phyloP scores from a whole-genome alignment of 2,888 invertebrate species.

The Choristoneura rosaceana region DNA sequence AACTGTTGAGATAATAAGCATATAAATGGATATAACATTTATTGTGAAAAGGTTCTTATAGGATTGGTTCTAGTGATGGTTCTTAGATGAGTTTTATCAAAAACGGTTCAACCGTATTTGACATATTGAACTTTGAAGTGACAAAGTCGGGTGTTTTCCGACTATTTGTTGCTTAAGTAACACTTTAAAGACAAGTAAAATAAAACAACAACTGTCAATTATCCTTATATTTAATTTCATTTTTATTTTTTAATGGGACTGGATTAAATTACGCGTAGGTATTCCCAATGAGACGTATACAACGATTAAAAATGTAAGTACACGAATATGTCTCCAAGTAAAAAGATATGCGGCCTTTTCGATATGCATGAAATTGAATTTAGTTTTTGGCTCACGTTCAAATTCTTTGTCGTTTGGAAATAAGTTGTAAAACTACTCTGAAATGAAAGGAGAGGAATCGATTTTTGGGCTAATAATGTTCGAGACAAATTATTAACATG shows the following conservation, averaged over 20 bases:
- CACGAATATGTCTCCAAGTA: slow-evolving; percentile 43
- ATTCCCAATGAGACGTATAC: slow-evolving; percentile 50
- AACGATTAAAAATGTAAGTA: slow-evolving; percentile 38
- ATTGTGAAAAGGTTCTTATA: too few relatives aligned
- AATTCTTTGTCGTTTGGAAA: slow-evolving; percentile 14
- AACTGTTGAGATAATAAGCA: background rate
- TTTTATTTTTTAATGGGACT: slow-evolving; percentile 45
- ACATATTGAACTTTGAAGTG: too few relatives aligned
- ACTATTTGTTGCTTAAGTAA: too few relatives aligned
- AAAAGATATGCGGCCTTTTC: slow-evolving; percentile 58
- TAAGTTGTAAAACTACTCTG: background rate
- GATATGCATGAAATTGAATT: slow-evolving; percentile 57
- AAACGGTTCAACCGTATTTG: too few relatives aligned
- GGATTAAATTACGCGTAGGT: slow-evolving; percentile 49
- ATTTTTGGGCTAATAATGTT: too few relatives aligned
- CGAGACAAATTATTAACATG: too few relatives aligned
- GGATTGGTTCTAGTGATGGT: too few relatives aligned
- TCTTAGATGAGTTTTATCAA: too few relatives aligned
- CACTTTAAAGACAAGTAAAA: background rate
- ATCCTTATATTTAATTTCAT: slow-evolving; percentile 42
- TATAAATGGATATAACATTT: too few relatives aligned
- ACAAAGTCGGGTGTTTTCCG: too few relatives aligned
- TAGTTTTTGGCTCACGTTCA: slow-evolving; percentile 43
- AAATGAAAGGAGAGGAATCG: too few relatives aligned
- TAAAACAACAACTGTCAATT: slow-evolving; percentile 20